phyloP scores from a whole-genome alignment of 2,797 vertebrate genomes.

The Periophthalmus magnuspinnatus region DNA sequence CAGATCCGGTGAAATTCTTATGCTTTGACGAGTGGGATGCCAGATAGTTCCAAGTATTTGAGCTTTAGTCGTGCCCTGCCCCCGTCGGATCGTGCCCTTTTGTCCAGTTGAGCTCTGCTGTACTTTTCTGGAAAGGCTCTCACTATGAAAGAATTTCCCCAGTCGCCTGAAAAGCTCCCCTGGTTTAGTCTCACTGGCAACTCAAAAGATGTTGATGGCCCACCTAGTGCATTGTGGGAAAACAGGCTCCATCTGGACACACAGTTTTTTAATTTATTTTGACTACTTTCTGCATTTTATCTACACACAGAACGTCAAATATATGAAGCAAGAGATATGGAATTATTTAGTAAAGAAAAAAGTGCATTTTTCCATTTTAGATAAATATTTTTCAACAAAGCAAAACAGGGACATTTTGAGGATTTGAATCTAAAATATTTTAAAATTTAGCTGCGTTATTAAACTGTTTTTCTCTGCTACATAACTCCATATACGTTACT shows the following conservation, averaged over 20 bases:
- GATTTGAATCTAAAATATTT: no score
- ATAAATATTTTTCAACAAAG: no score
- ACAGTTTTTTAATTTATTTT: no score
- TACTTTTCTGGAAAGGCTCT: conserved; percentile 51
- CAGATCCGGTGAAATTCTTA: conserved; percentile 17
- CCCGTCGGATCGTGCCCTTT: conserved; percentile 59
- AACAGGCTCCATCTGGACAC: neutral
- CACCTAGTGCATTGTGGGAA: neutral
- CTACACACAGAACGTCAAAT: no score
- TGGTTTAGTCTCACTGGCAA: conserved; percentile 1
- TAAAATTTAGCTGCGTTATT: no score
- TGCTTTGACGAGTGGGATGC: conserved; percentile 42
- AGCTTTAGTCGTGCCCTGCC: conserved; percentile 45
- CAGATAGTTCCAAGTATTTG: conserved; percentile 49
- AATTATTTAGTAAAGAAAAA: no score
- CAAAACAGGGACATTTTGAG: no score
- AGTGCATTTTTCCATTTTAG: no score
- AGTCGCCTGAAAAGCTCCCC: conserved; percentile 27
- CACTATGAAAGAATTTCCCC: conserved; percentile 50
- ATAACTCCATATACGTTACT: no score
- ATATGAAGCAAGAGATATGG: no score
- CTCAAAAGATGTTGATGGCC: neutral
- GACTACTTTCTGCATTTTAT: no score
- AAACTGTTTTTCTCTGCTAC: no score
- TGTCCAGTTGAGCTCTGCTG: conserved; percentile 62